Base-by-base conservation (phyloP, 2,888 invertebrate genomes). In the Latrodectus hesperus region DNA sequence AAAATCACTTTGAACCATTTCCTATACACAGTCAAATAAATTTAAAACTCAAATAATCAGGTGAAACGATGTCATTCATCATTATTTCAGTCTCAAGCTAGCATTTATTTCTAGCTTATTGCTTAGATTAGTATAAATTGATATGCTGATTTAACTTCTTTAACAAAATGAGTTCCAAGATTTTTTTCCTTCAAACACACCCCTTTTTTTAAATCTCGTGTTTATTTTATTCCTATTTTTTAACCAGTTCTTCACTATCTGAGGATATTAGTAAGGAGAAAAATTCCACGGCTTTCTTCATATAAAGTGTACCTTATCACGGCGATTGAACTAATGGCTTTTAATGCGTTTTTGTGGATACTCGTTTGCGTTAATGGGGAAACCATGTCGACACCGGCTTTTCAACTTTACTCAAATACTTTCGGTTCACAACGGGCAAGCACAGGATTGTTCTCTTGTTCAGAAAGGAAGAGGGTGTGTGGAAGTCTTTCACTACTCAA, bases 301-400 rank as follows among this genome's bases (percentile, higher is more conserved):
- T 88, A 71, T 82, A 68, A 68, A 83, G 78, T 79, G 67, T 82
- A 81, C 81, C 82, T 82, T 74, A 70, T 78, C 82, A 64, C 87
- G 76, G 83, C 51, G 82, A 76, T 72, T 88, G 87, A 75, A 83
- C 87, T 88, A 88, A 88, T 86, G 81, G 85, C 55, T 76, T 86
- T 86, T 86, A 86, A 86, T 87, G 87, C 87, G 78, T 88, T 88
- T 88, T 88, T 88, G 87, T 83, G 74, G 87, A 79, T 88, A 81
- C 83, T 88, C 85, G 87, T 83, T 83, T 88, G 77, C 64, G 74
- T 88, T 88, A 88, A 88, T 88, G 87, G 87, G 78, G 73, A 78
- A 88, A 83, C 76, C 87, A 70, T 88, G 87, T 88, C 77, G 78
- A 88, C 78, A 88, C 70, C 60, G 77, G 78, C 77, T 88, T 87